Percentiles rank a stretch among this genome's conserved stretches.
phyloP scores from a whole-genome alignment of 2,888 invertebrate species.

The Yponomeuta sedellus region DNA sequence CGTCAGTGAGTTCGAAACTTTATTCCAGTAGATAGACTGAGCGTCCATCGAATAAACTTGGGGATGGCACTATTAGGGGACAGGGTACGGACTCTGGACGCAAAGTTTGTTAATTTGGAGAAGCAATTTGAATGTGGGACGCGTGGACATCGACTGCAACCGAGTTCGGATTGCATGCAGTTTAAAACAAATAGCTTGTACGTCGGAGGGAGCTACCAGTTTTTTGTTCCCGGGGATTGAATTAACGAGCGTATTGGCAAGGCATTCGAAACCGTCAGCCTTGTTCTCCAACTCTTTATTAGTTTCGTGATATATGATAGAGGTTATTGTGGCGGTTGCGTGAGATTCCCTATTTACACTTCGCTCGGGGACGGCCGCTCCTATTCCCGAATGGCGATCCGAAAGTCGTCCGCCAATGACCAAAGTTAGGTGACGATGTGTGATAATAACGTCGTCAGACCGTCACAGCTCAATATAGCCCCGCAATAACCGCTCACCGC shows the following conservation, averaged over 20 bases:
- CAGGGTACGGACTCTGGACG: slow-evolving; percentile 18
- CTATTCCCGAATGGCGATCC: not conserved
- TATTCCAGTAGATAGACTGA: slow-evolving; percentile 16
- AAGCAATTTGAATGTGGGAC: slow-evolving; percentile 30
- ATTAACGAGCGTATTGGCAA: slow-evolving; percentile 3
- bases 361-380: not conserved
- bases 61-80: slow-evolving; percentile 17
- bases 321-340: not conserved
- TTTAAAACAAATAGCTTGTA: slow-evolving; percentile 40
- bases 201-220: slow-evolving; percentile 20
- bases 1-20: slow-evolving; percentile 13
- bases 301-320: not conserved
- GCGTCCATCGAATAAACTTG: slow-evolving; percentile 18
- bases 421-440: slow-evolving; percentile 9
- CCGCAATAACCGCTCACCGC: slow-evolving; percentile 45
- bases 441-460: slow-evolving; percentile 8
- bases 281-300: not conserved
- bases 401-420: not conserved
- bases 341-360: not conserved
- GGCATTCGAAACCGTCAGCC: not conserved
- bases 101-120: slow-evolving; percentile 54
- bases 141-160: slow-evolving; percentile 35
- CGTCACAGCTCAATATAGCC: slow-evolving; percentile 37
- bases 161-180: slow-evolving; percentile 50
- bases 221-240: slow-evolving; percentile 11